Evolutionary conservation across 2,113 vertebrate species (phyloP), one percentile per base, ranked within the genome.

Genomic region (Hiodon tergisus): DNA sequence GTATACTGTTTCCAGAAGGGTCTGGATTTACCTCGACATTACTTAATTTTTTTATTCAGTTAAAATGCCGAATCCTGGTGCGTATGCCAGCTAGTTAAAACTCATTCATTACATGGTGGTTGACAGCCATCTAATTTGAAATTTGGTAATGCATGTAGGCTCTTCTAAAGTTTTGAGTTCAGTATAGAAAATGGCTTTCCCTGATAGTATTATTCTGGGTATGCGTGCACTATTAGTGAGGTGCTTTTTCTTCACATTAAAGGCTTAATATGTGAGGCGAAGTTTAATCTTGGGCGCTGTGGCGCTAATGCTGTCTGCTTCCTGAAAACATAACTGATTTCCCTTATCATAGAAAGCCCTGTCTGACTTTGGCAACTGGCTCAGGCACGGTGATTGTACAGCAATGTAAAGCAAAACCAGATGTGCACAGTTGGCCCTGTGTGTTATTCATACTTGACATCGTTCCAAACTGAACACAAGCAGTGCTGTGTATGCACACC

Each of bases 321-420:
- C 54, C 67, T 53, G 14, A 72, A 60, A 76, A 73, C 55, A 59
- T 14, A 60, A 72, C 65, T 65, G 66, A 78, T 73, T 76, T 73
- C 51, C 72, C 67, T 76, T 67, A 71, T 74, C 73, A 11, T 11
- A 31, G 17, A 14, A 63, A 69, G 14, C 72, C 61, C 60, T 2
- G 48, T 76, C 17, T 46, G 16, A 58, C 16, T 63, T n/a, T 57
- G 58, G 73, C 13, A 31, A 69, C 57, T 55, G 17, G 65, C 47
- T 13, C 69, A 57, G 31, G 11, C 14, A 73, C 7, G 75, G 59
- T 53, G 60, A 52, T 11, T 0, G n/a, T 50, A 47, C 53, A 52
- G 74, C 54, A 70, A 69, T 1, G 31, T 55, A 76, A 73, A 81
- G 66, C 71, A 73, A 75, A 73, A 73, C 66, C 79, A 78, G 70